Base-by-base conservation (phyloP, 2,797 vertebrate species). In the Petrocephalus sullivani region DNA sequence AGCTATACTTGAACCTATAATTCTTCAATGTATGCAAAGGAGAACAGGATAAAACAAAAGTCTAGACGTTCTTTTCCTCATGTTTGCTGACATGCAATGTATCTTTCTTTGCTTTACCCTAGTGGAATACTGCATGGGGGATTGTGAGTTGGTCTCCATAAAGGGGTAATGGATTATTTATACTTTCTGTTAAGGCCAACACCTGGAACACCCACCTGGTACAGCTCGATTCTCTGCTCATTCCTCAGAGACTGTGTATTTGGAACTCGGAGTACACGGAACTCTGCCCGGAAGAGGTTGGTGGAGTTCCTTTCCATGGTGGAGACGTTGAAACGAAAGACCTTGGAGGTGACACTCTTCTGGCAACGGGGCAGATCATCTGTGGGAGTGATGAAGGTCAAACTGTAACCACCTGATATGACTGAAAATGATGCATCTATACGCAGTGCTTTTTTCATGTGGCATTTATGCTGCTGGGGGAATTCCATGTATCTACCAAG, bases 151-250 rank as follows among this genome's bases (percentile, higher is more conserved):
- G 33, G 71, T 78, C 71, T 78, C 71, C 33, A 37, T 78, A 75
- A 75, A 75, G 28, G 4, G 67, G 16, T 19, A 75, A 75, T 75
- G 12, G 12, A 46, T 78, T 46, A 78, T 19, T 78, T 12, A 46
- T 78, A 16, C 12, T 41, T 78, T 78, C 1, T 46, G 33, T 75
- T 78, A 7, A 19, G 16, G 33, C 19, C 19, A 60, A 60, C 33
- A 78, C 16, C 71, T 78, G 71, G 28, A 67, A 67, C 2, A 78
- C 71, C 71, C 16, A 78, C 97, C 96, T 98, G 97, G 94, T 98
- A 98, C 92, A 98, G 97, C 93, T 98, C 97, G 60, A 98, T 97
- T 90, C 97, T 95, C 93, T 98, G 97, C 91, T 98, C 97, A 0
- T 93, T 96, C 91, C 96, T 97, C 92, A 96, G 97, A 94, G 97